These are phyloP conservation scores for Synchiropus splendidus DNA, from an alignment of 2,113 vertebrate species.

Conservation along the genomic window DNA sequence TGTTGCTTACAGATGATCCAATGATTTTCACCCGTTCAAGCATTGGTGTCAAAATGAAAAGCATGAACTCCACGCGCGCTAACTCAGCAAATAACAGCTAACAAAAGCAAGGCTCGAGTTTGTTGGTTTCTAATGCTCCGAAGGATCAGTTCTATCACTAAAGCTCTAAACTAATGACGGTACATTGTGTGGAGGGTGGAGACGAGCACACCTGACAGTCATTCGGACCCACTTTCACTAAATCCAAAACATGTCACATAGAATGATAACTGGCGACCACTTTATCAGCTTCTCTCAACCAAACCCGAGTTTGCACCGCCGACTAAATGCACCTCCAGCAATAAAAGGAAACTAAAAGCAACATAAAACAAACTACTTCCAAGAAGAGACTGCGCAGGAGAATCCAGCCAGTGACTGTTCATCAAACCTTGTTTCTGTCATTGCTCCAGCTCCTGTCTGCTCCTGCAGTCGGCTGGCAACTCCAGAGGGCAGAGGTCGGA, in stretches of 20 bases:
- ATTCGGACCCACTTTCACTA: neutral
- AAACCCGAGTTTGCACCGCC: slow-evolving; percentile 2
- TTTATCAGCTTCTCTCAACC: slow-evolving; percentile 12
- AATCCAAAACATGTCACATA: neutral
- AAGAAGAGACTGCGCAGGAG: slow-evolving; percentile 39
- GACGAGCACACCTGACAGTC: slow-evolving; percentile 15
- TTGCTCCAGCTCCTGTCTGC: slow-evolving; percentile 8
- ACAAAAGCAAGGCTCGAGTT: neutral
- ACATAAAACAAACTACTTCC: slow-evolving; percentile 31
- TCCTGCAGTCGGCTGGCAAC: slow-evolving; percentile 13
- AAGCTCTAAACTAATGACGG: slow-evolving; percentile 16
- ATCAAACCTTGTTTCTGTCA: slow-evolving; percentile 9
- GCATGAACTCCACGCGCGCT: too few relatives aligned
- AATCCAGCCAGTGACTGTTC: slow-evolving; percentile 39
- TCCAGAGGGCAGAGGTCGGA: slow-evolving; percentile 6
- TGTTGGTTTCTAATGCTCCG: neutral
- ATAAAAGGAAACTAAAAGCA: slow-evolving; percentile 41
- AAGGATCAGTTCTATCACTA: neutral
- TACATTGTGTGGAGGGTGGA: slow-evolving; percentile 36
- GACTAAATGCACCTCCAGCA: slow-evolving; percentile 16
- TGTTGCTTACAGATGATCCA: too few relatives aligned
- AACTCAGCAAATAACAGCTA: neutral
- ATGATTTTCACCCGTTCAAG: neutral
- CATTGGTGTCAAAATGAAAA: slow-evolving; percentile 13
- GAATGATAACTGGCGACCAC: slow-evolving; percentile 12